These are phyloP conservation scores for Cephus pulcher DNA, from an alignment of 2,888 invertebrate species.

Conservation along the genomic window DNA sequence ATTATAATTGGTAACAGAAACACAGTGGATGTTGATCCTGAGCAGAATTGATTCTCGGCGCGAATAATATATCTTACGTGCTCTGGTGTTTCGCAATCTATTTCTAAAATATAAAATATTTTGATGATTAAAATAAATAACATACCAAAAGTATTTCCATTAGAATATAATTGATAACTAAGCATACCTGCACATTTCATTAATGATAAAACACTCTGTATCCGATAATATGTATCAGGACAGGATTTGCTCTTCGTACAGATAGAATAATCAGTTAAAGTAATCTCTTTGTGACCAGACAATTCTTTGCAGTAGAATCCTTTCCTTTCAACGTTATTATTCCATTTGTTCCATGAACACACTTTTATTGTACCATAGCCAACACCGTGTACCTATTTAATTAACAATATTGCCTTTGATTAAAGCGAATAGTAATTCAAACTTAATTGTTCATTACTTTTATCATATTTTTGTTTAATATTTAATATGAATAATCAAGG, in stretches of 20 bases:
- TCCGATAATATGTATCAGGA: slow-evolving; percentile 41
- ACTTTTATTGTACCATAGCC: slow-evolving; percentile 50
- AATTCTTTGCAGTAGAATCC: slow-evolving; percentile 39
- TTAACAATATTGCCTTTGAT: background rate
- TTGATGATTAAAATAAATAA: slow-evolving; percentile 6
- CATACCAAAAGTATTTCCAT: background rate
- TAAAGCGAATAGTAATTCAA: background rate
- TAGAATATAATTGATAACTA: background rate
- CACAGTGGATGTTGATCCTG: slow-evolving; percentile 14
- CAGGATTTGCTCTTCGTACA: slow-evolving; percentile 35
- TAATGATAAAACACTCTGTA: slow-evolving; percentile 55
- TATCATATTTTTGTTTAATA: slow-evolving; percentile 4
- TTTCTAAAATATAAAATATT: slow-evolving; percentile 66
- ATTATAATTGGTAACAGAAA: background rate
- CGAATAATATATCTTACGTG: slow-evolving; percentile 69
- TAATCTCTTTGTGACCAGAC: slow-evolving; percentile 39
- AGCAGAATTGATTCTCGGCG: slow-evolving; percentile 30
- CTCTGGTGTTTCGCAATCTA: slow-evolving; percentile 75
- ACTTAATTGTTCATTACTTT: background rate
- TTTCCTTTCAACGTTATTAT: slow-evolving; percentile 19
- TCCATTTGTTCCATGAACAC: slow-evolving; percentile 46
- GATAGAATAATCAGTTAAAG: slow-evolving; percentile 34
- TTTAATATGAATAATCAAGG: background rate
- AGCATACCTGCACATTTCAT: slow-evolving; percentile 73
- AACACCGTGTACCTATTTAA: slow-evolving; percentile 41